Evolutionary conservation across 2,797 vertebrate genomes (phyloP).

Genomic region (Cuniculus paca): DNA sequence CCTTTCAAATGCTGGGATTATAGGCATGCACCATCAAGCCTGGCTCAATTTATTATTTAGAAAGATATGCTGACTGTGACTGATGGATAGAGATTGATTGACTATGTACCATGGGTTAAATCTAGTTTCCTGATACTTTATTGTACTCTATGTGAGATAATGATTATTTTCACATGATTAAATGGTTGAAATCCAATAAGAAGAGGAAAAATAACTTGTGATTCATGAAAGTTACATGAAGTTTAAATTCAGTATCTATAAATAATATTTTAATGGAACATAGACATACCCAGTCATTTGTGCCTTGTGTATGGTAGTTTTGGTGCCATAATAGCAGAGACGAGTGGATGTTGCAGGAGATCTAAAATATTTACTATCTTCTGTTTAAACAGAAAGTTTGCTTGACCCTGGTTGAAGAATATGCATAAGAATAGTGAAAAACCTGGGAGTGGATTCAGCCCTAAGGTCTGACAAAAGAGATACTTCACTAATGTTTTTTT

Average conservation of each 20-base stretch:
- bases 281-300: neutral
- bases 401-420: neutral
- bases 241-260: neutral
- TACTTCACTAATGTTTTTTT: neutral
- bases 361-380: neutral
- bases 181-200: neutral
- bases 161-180: neutral
- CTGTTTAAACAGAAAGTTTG: neutral
- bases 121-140: neutral
- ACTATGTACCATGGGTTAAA: neutral
- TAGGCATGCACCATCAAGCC: neutral
- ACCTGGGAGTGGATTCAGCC: neutral
- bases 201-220: neutral
- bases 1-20: neutral
- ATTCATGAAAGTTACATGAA: neutral
- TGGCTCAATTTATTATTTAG: neutral
- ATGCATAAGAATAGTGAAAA: neutral
- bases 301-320: neutral
- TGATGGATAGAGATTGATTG: neutral
- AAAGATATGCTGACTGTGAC: neutral
- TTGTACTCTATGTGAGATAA: neutral
- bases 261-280: neutral
- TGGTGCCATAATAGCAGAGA: neutral
- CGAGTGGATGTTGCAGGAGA: neutral
- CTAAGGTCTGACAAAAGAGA: neutral